Percentiles rank a stretch among this genome's conserved stretches.
phyloP scores from a whole-genome alignment of 92 coral and sea anemone species.

The Metridium senile region DNA sequence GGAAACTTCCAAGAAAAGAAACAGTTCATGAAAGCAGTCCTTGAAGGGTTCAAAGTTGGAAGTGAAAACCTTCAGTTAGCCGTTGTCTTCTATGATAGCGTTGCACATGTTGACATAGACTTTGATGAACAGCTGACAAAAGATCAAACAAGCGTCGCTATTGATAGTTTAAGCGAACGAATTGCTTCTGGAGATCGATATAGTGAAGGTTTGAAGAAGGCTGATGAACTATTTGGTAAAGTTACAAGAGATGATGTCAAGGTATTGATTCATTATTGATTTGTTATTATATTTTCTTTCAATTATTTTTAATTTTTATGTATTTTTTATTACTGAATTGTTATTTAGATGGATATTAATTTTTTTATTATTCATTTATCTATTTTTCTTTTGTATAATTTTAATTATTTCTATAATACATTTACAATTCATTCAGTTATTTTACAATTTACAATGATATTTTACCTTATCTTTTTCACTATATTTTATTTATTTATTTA shows the following conservation, averaged over 20 bases:
- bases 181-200: conserved; percentile 16
- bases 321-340: neutral
- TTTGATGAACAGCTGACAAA: conserved; percentile 1
- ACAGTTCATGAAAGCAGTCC: conserved; percentile 57
- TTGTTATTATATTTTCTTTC: neutral
- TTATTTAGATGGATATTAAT: too few relatives aligned
- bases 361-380: too few relatives aligned
- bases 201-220: conserved; percentile 29
- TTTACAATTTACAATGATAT: too few relatives aligned
- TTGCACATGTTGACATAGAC: conserved; percentile 27
- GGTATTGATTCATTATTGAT: neutral
- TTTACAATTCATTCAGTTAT: too few relatives aligned
- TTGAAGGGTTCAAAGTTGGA: conserved; percentile 64
- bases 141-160: conserved; percentile 1
- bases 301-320: neutral
- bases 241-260: conserved; percentile 31
- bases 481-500: too few relatives aligned
- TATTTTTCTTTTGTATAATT: too few relatives aligned
- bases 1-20: conserved; percentile 50
- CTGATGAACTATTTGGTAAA: conserved; percentile 21
- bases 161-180: conserved; percentile 14
- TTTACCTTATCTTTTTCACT: too few relatives aligned
- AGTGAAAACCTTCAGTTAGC: conserved; percentile 59
- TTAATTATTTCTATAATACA: too few relatives aligned
- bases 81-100: conserved; percentile 38